Evolutionary conservation across 2,888 invertebrate species (phyloP).

Genomic region (Xylota segnis): DNA sequence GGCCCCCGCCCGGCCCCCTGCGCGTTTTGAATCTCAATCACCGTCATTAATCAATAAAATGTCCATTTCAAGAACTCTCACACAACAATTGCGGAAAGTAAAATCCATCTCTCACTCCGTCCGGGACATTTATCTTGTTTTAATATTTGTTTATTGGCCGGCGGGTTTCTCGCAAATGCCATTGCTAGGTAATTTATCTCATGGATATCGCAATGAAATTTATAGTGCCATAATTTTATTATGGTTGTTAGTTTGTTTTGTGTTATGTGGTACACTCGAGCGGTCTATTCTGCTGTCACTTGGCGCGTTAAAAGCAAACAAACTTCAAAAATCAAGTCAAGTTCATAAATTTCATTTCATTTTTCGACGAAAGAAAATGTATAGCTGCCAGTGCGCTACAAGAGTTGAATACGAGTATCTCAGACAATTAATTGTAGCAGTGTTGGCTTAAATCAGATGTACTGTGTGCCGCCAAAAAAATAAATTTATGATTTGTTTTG

Average conservation of each 20-base stretch:
- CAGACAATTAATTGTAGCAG: slow-evolving; percentile 24
- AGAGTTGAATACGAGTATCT: not conserved
- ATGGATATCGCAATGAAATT: slow-evolving; percentile 21
- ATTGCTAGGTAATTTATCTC: slow-evolving; percentile 50
- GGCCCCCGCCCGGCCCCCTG: not conserved
- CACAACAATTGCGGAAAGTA: slow-evolving; percentile 25
- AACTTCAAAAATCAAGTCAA: slow-evolving; percentile 42
- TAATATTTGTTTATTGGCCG: slow-evolving; percentile 50
- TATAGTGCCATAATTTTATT: slow-evolving; percentile 52
- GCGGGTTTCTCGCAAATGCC: slow-evolving; percentile 33
- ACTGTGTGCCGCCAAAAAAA: slow-evolving; percentile 5
- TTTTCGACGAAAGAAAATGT: slow-evolving; percentile 2
- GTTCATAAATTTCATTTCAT: slow-evolving; percentile 46
- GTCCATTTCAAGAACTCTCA: slow-evolving; percentile 41
- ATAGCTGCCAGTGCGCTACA: no score
- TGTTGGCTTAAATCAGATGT: slow-evolving; percentile 20
- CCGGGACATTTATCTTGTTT: slow-evolving; percentile 39
- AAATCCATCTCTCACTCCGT: slow-evolving; percentile 32
- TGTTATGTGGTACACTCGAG: not conserved
- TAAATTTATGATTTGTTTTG: slow-evolving; percentile 53
- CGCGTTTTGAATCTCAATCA: slow-evolving; percentile 5
- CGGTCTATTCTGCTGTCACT: slow-evolving; percentile 15
- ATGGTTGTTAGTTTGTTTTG: not conserved
- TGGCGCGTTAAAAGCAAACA: slow-evolving; percentile 6
- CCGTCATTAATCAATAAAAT: slow-evolving; percentile 59